phyloP scores from a whole-genome alignment of 2,113 vertebrate species.

The Lates calcarifer region DNA sequence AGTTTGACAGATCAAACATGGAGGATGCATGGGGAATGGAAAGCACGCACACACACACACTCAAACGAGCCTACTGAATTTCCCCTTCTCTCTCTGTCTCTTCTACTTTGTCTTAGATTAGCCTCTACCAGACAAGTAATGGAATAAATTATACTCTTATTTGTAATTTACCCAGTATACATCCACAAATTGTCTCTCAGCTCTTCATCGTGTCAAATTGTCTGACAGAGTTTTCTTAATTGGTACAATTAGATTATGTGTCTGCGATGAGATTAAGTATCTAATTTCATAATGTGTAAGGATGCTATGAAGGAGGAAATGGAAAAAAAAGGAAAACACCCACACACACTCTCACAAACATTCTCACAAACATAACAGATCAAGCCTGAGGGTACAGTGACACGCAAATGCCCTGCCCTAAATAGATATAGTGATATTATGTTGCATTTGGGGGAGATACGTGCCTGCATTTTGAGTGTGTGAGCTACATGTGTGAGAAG shows the following conservation, averaged over 20 bases:
- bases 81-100: not conserved
- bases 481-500: not conserved
- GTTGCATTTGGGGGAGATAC: slow-evolving; percentile 4
- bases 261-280: slow-evolving; percentile 28
- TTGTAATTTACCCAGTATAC: slow-evolving; percentile 4
- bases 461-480: slow-evolving; percentile 9
- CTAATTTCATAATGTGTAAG: slow-evolving; percentile 34
- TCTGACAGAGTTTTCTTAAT: slow-evolving; percentile 39
- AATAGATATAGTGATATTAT: slow-evolving; percentile 40
- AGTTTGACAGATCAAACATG: slow-evolving; percentile 46
- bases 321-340: slow-evolving; percentile 17
- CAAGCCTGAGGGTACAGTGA: slow-evolving; percentile 27
- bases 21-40: slow-evolving; percentile 10
- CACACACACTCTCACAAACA: slow-evolving; percentile 10
- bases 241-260: slow-evolving; percentile 1
- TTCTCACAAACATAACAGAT: slow-evolving; percentile 8
- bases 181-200: slow-evolving; percentile 39
- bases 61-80: not conserved
- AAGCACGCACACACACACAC: not conserved
- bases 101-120: slow-evolving; percentile 24
- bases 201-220: slow-evolving; percentile 48
- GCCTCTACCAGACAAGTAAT: not conserved
- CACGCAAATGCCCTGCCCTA: slow-evolving; percentile 41
- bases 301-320: slow-evolving; percentile 31
- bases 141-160: not conserved